Conservation (phyloP, 2,888 invertebrate genomes). For the Copidosoma aretas region DNA sequence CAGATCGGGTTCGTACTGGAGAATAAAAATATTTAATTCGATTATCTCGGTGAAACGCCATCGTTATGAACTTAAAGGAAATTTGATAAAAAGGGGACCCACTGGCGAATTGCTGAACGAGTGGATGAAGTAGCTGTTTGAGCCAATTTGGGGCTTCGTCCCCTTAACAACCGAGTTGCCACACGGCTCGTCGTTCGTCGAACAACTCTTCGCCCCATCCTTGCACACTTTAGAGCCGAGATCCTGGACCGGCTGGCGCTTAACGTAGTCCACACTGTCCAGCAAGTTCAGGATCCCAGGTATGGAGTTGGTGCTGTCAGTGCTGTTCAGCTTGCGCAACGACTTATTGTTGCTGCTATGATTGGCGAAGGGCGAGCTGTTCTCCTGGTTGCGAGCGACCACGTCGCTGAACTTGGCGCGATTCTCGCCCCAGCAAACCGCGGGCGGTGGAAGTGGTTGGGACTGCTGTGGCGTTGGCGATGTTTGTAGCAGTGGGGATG, state of each 20-base stretch:
- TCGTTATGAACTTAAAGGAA: too few species aligned
- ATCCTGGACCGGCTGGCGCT: constrained; percentile 36
- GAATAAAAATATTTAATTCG: constrained; percentile 8
- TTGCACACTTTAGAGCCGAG: constrained; percentile 37
- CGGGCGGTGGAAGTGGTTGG: constrained; percentile 54
- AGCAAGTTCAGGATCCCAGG: constrained; percentile 32
- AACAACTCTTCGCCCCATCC: constrained; percentile 21
- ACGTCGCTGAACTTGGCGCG: constrained; percentile 69
- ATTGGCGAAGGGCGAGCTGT: constrained; percentile 48
- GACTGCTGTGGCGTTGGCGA: too few species aligned
- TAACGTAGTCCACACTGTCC: constrained; percentile 36
- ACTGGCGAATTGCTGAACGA: constrained; percentile 54
- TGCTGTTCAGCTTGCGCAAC: constrained; percentile 26
- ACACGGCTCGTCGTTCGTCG: constrained; percentile 9
- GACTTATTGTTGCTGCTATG: constrained; percentile 44
- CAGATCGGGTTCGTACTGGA: constrained; percentile 56
- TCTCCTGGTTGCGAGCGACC: constrained; percentile 66
- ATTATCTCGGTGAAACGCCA: not conserved
- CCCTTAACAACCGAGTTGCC: constrained; percentile 20
- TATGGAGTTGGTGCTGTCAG: constrained; percentile 33
- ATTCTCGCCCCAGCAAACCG: constrained; percentile 66
- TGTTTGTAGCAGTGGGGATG: constrained; percentile 4
- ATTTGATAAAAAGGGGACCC: constrained; percentile 20
- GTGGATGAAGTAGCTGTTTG: constrained; percentile 57
- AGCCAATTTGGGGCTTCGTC: constrained; percentile 44